Evolutionary conservation across 1,140 invertebrate species (phyloP), one percentile per base, ranked within the genome.

Genomic region (Cyclina sinensis): DNA sequence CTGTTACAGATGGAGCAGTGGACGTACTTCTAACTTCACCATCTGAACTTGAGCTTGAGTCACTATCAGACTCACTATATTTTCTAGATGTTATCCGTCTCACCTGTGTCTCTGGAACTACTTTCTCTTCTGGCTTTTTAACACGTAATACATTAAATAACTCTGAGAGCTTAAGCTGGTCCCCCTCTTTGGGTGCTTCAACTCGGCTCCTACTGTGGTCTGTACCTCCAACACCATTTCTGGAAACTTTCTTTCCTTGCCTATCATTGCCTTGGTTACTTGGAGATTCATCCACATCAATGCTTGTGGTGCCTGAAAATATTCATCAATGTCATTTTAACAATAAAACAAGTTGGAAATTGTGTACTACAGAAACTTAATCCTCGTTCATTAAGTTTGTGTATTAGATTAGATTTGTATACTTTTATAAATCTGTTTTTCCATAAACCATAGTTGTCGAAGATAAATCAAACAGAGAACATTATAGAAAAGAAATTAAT

Each of bases 51-150:
- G 86, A 88, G 62, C 86, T 88, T 0, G 86, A 88, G 37, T 88
- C 86, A 76, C 86, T 88, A 74, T 88, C 86, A 3, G 86, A 88
- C 54, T 83, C 86, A 76, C 86, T 88, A 59, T 88, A 88, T 11
- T 68, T 39, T 46, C 86, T 46, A n/a, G 86, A 74, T 11, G 48
- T 88, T 27, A 88, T 35, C 12, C 51, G 62, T 37, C 62, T 54
- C 21, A 88, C 79, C 62, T 83, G 79, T 27, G 70, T 88, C 21
- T 88, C 86, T 30, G 30, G 48, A 35, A 21, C 14, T 0, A n/a
- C 16, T 18, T 21, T n/a, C 21, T 82, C 86, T 24, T 65, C 48
- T 0, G 86, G 65, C 70, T 88, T 88, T 30, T 82, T 88, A 14
- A 74, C 68, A 21, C 86, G 39, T 48, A 88, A 57, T 21, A 88